Conservation (phyloP, 2,888 invertebrate genomes). For the Scelioninae gen. 1 region DNA sequence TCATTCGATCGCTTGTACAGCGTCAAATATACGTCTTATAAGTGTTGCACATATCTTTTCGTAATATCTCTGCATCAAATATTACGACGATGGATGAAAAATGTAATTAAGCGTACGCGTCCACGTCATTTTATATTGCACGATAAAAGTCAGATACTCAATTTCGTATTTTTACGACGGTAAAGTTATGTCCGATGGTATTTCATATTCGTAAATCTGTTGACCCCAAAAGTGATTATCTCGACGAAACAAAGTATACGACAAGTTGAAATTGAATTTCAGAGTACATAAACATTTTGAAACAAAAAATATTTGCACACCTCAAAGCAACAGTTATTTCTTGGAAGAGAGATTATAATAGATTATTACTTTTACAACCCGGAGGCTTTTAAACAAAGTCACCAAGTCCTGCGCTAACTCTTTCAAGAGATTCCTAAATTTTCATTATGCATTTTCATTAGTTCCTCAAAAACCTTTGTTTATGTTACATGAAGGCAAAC, state of each 20-base stretch:
- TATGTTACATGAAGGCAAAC: conserved; percentile 40
- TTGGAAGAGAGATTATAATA: conserved; percentile 37
- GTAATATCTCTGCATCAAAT: conserved; percentile 17
- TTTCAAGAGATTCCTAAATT: conserved; percentile 50
- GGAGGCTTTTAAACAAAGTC: conserved; percentile 40
- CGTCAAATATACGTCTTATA: conserved; percentile 21
- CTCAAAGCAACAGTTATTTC: conserved; percentile 19
- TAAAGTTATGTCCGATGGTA: conserved; percentile 22
- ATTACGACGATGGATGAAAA: conserved; percentile 13
- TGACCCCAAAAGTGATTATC: conserved; percentile 26
- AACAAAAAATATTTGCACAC: conserved; percentile 40
- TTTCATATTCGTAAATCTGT: conserved; percentile 26
- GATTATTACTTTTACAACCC: conserved; percentile 54
- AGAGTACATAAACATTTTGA: conserved; percentile 19
- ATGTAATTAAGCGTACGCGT: conserved; percentile 42
- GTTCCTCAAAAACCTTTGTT: conserved; percentile 45
- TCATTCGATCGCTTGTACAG: conserved; percentile 8
- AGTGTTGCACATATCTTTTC: conserved; percentile 16
- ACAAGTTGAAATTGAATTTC: conserved; percentile 51
- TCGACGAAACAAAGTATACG: conserved; percentile 25
- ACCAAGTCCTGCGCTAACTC: conserved; percentile 29
- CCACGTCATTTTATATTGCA: conserved; percentile 7
- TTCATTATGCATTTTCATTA: conserved; percentile 52
- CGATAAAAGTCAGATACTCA: conserved; percentile 45
- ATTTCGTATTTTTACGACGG: conserved; percentile 39